Base-by-base conservation (phyloP, 2,888 invertebrate species). In the Dolomedes plantarius region DNA sequence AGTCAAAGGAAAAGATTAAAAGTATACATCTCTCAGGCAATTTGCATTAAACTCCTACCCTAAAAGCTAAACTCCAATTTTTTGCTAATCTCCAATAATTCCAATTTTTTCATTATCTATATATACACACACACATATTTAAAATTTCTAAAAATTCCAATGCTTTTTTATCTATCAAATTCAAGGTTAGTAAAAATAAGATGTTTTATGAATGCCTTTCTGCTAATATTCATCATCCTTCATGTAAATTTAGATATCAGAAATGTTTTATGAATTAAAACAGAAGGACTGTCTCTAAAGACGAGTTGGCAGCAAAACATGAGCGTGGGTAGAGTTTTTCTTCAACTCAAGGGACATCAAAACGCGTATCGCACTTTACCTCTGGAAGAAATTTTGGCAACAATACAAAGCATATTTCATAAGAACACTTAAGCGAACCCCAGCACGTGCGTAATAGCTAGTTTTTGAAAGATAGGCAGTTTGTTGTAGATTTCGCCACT, bases 401-500 rank as follows among this genome's bases (percentile, higher is more conserved):
- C 13, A 56, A 19, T 56, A 46, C 83, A 78, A 73, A 19, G n/a
- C 56, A 62, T 77, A 85, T 72, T 85, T 85, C 83, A 77, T 85
- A 77, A 78, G 68, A 68, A 23, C 72, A 67, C 77, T 85, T 78
- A 77, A 73, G 83, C 83, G 77, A 67, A 73, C 67, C 77, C 28
- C 73, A 11, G 50, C 77, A 23, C 72, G 73, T 78, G 83, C 83
- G 62, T 77, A 78, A 77, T 72, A 23, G 16, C 5, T n/a, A 28
- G 46, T 77, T 72, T 73, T 68, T 41, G 28, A 13, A 36, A 67
- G 76, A 73, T 67, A 71, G 50, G 67, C 28, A 46, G 19, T 19
- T n/a, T 67, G 67, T 29, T 27, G 5, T 13, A 19, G 36, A 31
- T 67, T 67, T 56, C 23, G 16, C 2, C 56, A 56, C 2, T 56